These are phyloP conservation scores for Typhlichthys subterraneus DNA, from an alignment of 2,797 vertebrate genomes.

Conservation along the genomic window DNA sequence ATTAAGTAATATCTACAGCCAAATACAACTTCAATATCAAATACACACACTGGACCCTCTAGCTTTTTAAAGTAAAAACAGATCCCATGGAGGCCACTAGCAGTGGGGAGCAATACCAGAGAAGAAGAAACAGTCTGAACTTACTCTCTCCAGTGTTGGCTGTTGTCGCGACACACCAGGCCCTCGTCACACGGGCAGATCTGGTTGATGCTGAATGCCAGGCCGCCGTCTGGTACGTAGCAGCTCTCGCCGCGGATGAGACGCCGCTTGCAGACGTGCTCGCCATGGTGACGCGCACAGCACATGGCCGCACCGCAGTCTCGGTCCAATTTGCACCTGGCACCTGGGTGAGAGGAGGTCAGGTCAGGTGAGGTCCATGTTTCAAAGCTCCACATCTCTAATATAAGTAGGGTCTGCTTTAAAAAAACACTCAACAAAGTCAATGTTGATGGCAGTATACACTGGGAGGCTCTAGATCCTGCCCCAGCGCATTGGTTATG, in stretches of 20 bases:
- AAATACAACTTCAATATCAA: no score
- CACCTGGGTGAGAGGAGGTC: conserved; percentile 61
- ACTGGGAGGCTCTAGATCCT: no score
- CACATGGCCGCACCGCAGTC: conserved; percentile 81
- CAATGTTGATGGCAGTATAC: no score
- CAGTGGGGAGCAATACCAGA: no score
- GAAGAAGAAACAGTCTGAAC: conserved; percentile 39
- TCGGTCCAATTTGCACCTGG: conserved; percentile 82
- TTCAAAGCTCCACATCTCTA: neutral
- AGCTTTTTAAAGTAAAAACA: no score
- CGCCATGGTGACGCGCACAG: conserved; percentile 85
- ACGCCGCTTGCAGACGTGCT: conserved; percentile 82
- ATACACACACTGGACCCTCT: no score
- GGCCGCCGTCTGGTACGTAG: conserved; percentile 82
- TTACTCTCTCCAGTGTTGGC: conserved; percentile 71
- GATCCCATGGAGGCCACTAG: no score
- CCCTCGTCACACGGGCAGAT: conserved; percentile 85
- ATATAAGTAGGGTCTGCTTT: no score
- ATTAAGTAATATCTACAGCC: no score
- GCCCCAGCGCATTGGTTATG: no score
- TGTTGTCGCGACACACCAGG: conserved; percentile 75
- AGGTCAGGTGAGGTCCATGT: no score
- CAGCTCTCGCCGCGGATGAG: conserved; percentile 75
- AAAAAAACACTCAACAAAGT: no score
- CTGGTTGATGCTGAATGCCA: conserved; percentile 89